phyloP scores from a whole-genome alignment of 2,888 invertebrate species.

The Melanophora roralis region DNA sequence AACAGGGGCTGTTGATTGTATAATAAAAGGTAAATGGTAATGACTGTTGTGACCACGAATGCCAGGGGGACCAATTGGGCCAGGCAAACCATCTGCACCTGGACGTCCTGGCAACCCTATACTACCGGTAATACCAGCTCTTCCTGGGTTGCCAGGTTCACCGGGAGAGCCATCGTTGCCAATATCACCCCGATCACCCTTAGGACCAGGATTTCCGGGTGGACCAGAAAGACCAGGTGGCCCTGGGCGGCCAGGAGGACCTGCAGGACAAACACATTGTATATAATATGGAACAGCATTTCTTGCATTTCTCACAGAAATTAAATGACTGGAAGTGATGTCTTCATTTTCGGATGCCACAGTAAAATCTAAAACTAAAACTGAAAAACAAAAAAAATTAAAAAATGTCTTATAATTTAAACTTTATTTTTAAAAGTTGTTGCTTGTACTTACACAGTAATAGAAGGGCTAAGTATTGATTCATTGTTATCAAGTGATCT shows the following conservation, averaged over 20 bases:
- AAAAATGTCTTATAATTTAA: not conserved
- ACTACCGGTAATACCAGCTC: conserved; percentile 14
- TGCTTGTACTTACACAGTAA: not conserved
- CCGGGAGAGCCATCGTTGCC: conserved; percentile 31
- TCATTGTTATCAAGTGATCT: not conserved
- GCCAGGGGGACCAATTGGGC: too few species aligned
- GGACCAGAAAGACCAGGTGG: not conserved
- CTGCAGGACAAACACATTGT: conserved; percentile 31
- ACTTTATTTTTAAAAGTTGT: too few species aligned
- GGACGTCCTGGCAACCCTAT: conserved; percentile 10
- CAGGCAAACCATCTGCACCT: conserved; percentile 8
- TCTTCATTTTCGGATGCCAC: not conserved
- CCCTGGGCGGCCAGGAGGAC: conserved; percentile 36
- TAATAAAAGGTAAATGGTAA: not conserved
- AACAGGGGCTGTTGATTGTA: conserved; percentile 6
- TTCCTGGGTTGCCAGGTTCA: conserved; percentile 10
- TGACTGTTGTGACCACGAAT: not conserved
- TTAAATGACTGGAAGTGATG: not conserved
- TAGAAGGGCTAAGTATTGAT: not conserved
- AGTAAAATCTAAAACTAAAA: not conserved
- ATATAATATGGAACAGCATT: not conserved
- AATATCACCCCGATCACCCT: conserved; percentile 39
- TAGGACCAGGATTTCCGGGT: conserved; percentile 20
- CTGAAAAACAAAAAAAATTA: not conserved
- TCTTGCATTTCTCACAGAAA: not conserved